Percentiles rank a stretch among this genome's conserved stretches.
phyloP scores from a whole-genome alignment of 2,797 vertebrate species.

The Simalia tracyae region DNA sequence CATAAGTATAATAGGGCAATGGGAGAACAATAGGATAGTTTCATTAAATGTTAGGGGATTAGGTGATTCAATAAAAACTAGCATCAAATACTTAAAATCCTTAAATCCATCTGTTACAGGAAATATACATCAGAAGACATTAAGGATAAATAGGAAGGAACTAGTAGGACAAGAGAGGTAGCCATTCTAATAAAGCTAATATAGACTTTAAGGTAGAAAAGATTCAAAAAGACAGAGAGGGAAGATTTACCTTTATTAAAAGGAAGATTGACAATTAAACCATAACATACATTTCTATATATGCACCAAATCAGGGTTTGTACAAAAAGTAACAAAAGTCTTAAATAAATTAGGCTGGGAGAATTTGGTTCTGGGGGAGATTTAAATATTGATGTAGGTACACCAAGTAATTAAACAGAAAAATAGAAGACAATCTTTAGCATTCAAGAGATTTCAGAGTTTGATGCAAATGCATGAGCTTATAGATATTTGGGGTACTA shows the following conservation, averaged over 20 bases:
- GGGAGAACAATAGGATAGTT: background rate
- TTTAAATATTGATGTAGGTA: background rate
- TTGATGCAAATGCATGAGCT: background rate
- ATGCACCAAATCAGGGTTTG: too few species aligned
- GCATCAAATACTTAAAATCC: background rate
- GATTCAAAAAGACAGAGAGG: background rate
- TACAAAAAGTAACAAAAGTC: background rate
- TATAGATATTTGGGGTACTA: too few species aligned
- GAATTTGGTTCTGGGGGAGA: background rate
- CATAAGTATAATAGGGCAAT: background rate
- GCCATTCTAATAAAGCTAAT: background rate
- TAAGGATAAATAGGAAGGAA: background rate
- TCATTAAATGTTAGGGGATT: background rate
- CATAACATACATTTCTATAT: too few species aligned
- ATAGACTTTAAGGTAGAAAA: background rate
- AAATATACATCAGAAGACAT: background rate
- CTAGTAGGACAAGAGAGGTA: background rate
- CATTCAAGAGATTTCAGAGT: background rate
- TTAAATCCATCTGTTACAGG: background rate
- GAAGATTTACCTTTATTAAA: background rate
- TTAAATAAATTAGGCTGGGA: background rate
- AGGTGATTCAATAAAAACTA: background rate
- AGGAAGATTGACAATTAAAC: background rate
- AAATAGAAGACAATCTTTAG: background rate
- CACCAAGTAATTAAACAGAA: too few species aligned